Percentiles rank a stretch among this genome's conserved stretches.
Conservation (phyloP, 2,113 vertebrate genomes). For the Patagioenas fasciata region DNA sequence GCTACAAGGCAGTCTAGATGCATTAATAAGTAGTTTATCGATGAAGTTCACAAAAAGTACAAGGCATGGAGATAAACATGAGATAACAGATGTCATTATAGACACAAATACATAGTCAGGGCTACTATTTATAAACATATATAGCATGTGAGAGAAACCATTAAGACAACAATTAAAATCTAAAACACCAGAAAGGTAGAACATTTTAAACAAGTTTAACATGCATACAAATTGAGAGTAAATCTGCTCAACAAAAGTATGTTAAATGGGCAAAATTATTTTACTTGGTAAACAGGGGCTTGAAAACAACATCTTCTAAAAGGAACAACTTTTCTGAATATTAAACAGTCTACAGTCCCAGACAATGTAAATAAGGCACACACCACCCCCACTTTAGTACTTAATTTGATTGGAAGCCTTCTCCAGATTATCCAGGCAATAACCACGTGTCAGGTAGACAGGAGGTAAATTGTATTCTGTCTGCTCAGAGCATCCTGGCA, state of each 20-base stretch:
- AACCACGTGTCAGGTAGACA: conserved; percentile 69
- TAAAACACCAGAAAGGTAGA: background rate
- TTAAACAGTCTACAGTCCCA: conserved; percentile 31
- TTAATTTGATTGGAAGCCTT: conserved; percentile 43
- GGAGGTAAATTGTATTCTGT: conserved; percentile 56
- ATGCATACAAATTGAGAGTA: background rate
- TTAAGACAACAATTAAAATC: background rate
- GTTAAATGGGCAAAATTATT: background rate
- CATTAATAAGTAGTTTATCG: background rate
- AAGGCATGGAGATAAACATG: background rate
- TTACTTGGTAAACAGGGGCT: background rate
- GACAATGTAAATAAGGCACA: conserved; percentile 56
- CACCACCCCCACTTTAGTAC: conserved; percentile 39
- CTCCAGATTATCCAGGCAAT: conserved; percentile 42
- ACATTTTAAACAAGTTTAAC: background rate
- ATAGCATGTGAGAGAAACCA: background rate
- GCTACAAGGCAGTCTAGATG: background rate
- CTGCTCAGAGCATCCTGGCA: conserved; percentile 49
- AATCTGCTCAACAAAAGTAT: background rate
- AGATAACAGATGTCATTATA: background rate
- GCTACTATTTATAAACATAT: background rate
- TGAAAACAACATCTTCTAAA: background rate
- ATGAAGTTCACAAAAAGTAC: background rate
- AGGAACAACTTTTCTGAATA: conserved; percentile 18
- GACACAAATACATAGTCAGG: background rate